A percentile compares a stretch with the other conserved stretches of the same genome.
These are phyloP conservation scores for Hydrophis major DNA, from an alignment of 2,797 vertebrate genomes.

Conservation along the genomic window DNA sequence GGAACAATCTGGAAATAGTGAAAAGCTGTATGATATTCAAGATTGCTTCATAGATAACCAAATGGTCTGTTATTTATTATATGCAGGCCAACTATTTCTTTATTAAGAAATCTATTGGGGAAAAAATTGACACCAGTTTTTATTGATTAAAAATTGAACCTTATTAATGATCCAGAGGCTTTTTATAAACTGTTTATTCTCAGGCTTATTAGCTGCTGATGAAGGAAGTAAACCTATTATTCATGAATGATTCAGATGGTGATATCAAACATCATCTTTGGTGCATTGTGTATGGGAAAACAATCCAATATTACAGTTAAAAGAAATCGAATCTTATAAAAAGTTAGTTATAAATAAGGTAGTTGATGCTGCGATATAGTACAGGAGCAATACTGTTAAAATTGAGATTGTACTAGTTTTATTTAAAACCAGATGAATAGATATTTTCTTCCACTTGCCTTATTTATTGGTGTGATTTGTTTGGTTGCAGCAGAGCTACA, in stretches of 20 bases:
- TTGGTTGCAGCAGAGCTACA: not conserved
- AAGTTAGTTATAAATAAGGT: not conserved
- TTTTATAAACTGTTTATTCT: not conserved
- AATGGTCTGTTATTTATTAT: not conserved
- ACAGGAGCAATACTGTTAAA: not conserved
- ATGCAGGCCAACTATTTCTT: conserved; percentile 6
- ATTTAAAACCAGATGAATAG: not conserved
- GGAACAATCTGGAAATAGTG: conserved; percentile 3
- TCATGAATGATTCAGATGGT: not conserved
- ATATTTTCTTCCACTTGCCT: too few species aligned
- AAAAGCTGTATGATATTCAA: not conserved
- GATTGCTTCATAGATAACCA: conserved; percentile 3
- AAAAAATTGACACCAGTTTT: conserved; percentile 19
- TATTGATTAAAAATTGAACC: conserved; percentile 12
- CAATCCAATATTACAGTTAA: not conserved
- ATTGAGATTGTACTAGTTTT: not conserved
- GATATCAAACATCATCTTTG: not conserved
- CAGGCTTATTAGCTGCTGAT: not conserved
- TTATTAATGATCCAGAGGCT: not conserved
- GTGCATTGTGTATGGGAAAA: not conserved
- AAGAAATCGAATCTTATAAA: not conserved
- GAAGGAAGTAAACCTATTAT: not conserved
- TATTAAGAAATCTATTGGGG: conserved; percentile 15
- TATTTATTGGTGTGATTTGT: not conserved
- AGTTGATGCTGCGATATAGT: not conserved